phyloP scores from a whole-genome alignment of 2,888 invertebrate genomes.

The Acrobeloides nanus region DNA sequence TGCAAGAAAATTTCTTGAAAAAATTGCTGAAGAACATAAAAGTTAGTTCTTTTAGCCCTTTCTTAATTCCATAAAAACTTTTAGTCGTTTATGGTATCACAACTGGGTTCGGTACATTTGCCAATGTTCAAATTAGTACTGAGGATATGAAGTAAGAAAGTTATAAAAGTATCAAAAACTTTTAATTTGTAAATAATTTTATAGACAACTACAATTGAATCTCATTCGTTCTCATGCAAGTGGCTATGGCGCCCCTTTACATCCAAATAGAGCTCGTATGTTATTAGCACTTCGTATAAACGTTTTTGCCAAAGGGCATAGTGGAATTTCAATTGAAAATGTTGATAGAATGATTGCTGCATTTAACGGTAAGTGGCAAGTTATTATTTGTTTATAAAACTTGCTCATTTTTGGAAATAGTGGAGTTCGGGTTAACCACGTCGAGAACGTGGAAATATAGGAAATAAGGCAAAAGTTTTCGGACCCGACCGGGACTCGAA shows the following conservation, averaged over 20 bases:
- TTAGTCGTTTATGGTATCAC: slow-evolving; percentile 62
- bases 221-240: slow-evolving; percentile 65
- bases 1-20: slow-evolving; percentile 61
- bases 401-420: not conserved
- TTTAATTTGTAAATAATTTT: slow-evolving; percentile 7
- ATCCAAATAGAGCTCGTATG: slow-evolving; percentile 63
- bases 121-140: slow-evolving; percentile 60
- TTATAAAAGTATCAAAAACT: not conserved
- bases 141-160: slow-evolving; percentile 62
- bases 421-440: no score
- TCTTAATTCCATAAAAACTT: slow-evolving; percentile 2
- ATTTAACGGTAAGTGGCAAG: slow-evolving; percentile 63
- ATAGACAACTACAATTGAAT: slow-evolving; percentile 61
- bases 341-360: slow-evolving; percentile 63
- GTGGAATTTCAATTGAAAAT: slow-evolving; percentile 63
- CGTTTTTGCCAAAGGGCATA: slow-evolving; percentile 66
- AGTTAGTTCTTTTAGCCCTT: slow-evolving; percentile 53
- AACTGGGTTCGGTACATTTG: slow-evolving; percentile 67
- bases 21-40: slow-evolving; percentile 62
- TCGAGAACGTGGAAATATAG: no score
- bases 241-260: slow-evolving; percentile 64
- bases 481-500: no score
- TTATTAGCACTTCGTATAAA: slow-evolving; percentile 65
- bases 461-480: no score
- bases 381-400: slow-evolving; percentile 6